Base-by-base conservation (phyloP, 1,140 invertebrate species). In the Rhynchophorus ferrugineus region DNA sequence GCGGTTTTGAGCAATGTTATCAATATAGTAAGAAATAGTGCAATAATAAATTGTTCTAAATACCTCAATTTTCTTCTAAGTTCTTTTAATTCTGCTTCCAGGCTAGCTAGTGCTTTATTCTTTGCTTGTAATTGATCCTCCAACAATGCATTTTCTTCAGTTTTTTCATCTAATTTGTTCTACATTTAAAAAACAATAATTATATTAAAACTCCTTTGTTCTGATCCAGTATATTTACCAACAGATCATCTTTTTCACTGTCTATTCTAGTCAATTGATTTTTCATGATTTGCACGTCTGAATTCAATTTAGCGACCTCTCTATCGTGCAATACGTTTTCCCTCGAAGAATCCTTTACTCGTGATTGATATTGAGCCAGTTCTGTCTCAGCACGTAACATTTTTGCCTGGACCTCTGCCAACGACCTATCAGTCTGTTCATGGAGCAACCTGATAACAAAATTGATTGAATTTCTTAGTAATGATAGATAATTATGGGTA, bases 111-210 rank as follows among this genome's bases (percentile, higher is more conserved):
- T 2, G 44, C 41, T 17, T 58, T 54, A 17, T 61, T 59, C 36
- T 61, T 66, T 8, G 22, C 18, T 22, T 48, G 52, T 8, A 69
- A 24, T n/a, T 67, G 58, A 24, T 62, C 41, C 45, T 70, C 66
- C 29, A 71, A 41, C 16, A 13, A 18, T 7, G 54, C 66, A 8
- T 64, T 56, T 59, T 61, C 58, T 44, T 70, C 69, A 3, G 69
- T 70, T 62, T 70, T 70, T 35, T 64, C 62, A 47, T 70, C 69
- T 9, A 71, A 49, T 11, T 54, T 57, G 36, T 66, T 62, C 68
- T 69, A 45, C n/a, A n/a, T n/a, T n/a, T n/a, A n/a, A n/a, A n/a
- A 50, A 67, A 63, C 8, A 16, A 43, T 5, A 19, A 41, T 17
- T 19, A 41, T 16, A 41, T 6, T 17, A 41, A 7, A 41, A 6